A percentile compares a stretch with the other conserved stretches of the same genome.
Conservation (phyloP, 30 jellyfish, hydroid and myxozoan genomes). For the Aurelia coerulea region DNA sequence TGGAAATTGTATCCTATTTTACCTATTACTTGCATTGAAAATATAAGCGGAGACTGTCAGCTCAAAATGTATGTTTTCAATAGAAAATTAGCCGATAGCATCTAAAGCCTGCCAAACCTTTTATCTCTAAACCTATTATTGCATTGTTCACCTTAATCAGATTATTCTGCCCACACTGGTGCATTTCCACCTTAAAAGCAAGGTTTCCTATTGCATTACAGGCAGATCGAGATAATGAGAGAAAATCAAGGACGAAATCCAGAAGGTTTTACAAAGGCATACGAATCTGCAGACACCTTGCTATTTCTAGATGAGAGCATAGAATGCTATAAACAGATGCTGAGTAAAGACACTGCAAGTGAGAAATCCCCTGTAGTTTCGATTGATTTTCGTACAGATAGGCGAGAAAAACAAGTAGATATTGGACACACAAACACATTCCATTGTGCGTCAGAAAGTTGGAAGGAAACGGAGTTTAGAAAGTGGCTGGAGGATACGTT, state of each 20-base stretch:
- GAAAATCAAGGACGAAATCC: neutral
- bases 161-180: constrained; percentile 47
- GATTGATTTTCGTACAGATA: neutral
- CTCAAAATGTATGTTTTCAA: too few relatives aligned
- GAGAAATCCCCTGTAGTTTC: neutral
- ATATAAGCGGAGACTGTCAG: too few relatives aligned
- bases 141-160: constrained; percentile 45
- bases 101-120: neutral
- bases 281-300: constrained; percentile 41
- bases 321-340: constrained; percentile 24
- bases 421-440: too few relatives aligned
- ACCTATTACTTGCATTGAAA: too few relatives aligned
- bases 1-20: too few relatives aligned
- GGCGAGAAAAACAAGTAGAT: neutral
- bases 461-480: constrained; percentile 6
- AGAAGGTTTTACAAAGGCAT: constrained; percentile 30
- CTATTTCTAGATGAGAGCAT: constrained; percentile 35
- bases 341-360: constrained; percentile 4
- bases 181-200: constrained; percentile 9
- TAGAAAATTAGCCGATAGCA: too few relatives aligned
- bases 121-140: constrained; percentile 16
- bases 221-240: constrained; percentile 24
- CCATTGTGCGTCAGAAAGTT: too few relatives aligned
- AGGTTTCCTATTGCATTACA: constrained; percentile 15
- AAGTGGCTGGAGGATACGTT: constrained; percentile 26